A percentile compares a stretch with the other conserved stretches of the same genome.
phyloP scores from a whole-genome alignment of 2,888 invertebrate genomes.

The Watsonalla binaria region DNA sequence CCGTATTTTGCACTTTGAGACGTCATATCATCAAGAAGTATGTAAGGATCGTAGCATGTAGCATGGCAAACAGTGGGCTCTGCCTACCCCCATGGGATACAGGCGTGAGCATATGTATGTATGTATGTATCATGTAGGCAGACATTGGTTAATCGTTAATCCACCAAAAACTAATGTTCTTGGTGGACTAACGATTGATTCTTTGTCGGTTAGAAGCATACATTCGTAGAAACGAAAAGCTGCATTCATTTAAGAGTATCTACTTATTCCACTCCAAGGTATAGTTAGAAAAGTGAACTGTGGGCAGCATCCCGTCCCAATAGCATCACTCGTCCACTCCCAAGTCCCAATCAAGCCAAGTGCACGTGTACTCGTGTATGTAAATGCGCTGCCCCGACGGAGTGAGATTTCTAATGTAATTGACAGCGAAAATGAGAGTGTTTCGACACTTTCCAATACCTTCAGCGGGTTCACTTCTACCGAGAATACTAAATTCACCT shows the following conservation, averaged over 20 bases:
- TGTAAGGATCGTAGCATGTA: no score
- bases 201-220: no score
- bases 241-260: neutral
- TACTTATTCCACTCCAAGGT: conserved; percentile 1
- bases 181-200: no score
- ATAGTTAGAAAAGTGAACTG: conserved; percentile 1
- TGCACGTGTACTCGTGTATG: conserved; percentile 47
- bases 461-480: conserved; percentile 3
- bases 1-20: no score
- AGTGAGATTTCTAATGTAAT: conserved; percentile 68
- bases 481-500: neutral
- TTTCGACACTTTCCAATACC: conserved; percentile 15
- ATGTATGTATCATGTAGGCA: no score
- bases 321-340: neutral
- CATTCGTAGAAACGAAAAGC: no score
- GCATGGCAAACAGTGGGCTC: no score
- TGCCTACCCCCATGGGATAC: no score
- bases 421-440: conserved; percentile 53
- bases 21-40: no score
- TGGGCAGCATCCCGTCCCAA: conserved; percentile 27
- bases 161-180: no score
- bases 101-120: no score
- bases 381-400: conserved; percentile 41
- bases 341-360: conserved; percentile 59
- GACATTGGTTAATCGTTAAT: no score